Evolutionary conservation across 1,140 invertebrate species (phyloP).

Genomic region (Solenopsis invicta): DNA sequence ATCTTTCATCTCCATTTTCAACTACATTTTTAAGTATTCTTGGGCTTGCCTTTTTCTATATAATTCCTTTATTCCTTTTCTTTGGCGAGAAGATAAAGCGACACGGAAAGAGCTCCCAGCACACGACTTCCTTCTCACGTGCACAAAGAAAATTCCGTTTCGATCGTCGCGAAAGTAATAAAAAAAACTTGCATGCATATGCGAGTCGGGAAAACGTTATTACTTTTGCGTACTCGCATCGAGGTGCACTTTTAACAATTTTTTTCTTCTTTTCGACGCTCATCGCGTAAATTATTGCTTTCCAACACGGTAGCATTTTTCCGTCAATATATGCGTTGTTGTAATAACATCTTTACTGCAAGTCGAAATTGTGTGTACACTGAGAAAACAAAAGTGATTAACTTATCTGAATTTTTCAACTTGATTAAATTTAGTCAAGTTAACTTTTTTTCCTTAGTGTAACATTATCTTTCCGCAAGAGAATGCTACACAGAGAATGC

Average conservation of each 20-base stretch:
- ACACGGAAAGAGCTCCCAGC: background rate
- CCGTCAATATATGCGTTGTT: background rate
- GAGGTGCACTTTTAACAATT: no score
- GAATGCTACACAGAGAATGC: background rate
- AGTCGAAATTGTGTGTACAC: background rate
- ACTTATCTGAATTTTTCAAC: no score
- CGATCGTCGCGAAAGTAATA: slow-evolving; percentile 23
- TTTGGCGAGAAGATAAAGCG: slow-evolving; percentile 4
- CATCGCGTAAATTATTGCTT: slow-evolving; percentile 7
- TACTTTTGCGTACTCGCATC: background rate
- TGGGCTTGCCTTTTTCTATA: background rate
- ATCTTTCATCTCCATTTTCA: background rate
- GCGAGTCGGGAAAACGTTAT: background rate
- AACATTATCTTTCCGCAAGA: background rate
- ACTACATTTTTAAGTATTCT: slow-evolving; percentile 11
- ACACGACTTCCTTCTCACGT: background rate
- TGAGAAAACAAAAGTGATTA: no score
- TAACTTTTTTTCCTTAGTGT: no score
- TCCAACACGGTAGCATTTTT: background rate
- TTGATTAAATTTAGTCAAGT: no score
- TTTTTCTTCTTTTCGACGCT: background rate
- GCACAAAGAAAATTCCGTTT: slow-evolving; percentile 37
- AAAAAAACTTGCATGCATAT: slow-evolving; percentile 25
- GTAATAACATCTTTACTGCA: background rate
- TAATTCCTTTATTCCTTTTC: slow-evolving; percentile 30